Evolutionary conservation across 1,140 invertebrate species (phyloP).

Genomic region (Drosophila biarmipes): DNA sequence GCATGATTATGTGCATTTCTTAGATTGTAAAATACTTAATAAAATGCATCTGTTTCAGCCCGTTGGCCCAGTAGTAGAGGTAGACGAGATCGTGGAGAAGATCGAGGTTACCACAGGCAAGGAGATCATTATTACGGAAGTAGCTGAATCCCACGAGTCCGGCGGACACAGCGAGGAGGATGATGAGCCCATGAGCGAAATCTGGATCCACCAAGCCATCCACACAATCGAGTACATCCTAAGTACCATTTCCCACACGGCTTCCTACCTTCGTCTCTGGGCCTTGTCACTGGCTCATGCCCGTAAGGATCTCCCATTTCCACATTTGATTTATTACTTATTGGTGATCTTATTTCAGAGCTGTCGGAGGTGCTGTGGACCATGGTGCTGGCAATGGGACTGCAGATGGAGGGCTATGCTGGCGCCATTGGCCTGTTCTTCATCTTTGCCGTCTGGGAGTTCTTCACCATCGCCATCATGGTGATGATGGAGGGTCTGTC

Average conservation of each 20-base stretch:
- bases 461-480: slow-evolving; percentile 96
- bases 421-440: slow-evolving; percentile 87
- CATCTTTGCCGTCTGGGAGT: slow-evolving; percentile 93
- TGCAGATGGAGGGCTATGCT: slow-evolving; percentile 55
- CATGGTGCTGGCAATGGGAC: slow-evolving; percentile 88
- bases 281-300: slow-evolving; percentile 97
- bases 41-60: slow-evolving; percentile 8
- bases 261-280: slow-evolving; percentile 98
- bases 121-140: slow-evolving; percentile 63
- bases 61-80: slow-evolving; percentile 12
- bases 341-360: slow-evolving; percentile 86
- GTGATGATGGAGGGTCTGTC: slow-evolving; percentile 99
- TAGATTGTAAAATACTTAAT: background rate
- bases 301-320: slow-evolving; percentile 87
- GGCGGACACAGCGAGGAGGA: slow-evolving; percentile 85
- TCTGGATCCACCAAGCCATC: slow-evolving; percentile 96
- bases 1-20: background rate
- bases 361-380: slow-evolving; percentile 96
- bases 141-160: slow-evolving; percentile 55
- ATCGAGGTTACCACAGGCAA: slow-evolving; percentile 65
- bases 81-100: slow-evolving; percentile 67
- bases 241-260: slow-evolving; percentile 97
- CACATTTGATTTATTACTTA: background rate
- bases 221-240: slow-evolving; percentile 99
- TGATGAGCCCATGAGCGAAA: slow-evolving; percentile 90